Evolutionary conservation across 2,797 vertebrate species (phyloP), one percentile per base, ranked within the genome.

Genomic region (Chelidonichthys spinosus): DNA sequence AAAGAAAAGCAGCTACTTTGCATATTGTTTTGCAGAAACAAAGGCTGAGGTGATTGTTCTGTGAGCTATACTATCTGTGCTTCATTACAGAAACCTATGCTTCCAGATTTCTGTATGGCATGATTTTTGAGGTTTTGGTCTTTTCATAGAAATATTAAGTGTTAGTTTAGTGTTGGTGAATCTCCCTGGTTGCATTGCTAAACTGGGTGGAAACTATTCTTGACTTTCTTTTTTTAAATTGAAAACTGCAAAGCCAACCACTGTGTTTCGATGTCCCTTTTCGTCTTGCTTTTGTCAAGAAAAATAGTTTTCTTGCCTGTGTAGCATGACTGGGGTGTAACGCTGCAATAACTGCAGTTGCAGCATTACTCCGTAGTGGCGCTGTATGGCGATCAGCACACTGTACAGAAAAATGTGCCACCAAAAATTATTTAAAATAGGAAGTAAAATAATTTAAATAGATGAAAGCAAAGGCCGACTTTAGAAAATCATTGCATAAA

Each of bases 11-110:
- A 39, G 46, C 55, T 60, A 35, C 35, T 80, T 76, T 76, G 11
- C 72, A 76, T 72, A 56, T 81, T 81, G 54, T 84, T 79, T 66
- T 73, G 62, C 59, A 62, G n/a, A 69, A 71, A 69, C 25, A 53
- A 53, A 71, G 76, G n/a, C 52, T 43, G 49, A 68, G 50, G 13
- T 80, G 78, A 54, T 81, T 76, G 46, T 73, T 81, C 25, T 2
- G 4, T 39, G 40, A 46, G 63, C 43, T n/a, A 64, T 50, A 43
- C 2, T 40, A 18, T 11, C 13, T 56, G 40, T 13, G 7, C 35
- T 70, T 33, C 63, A 37, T 59, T 15, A 8, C 43, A 65, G 32
- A 65, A 44, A 72, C 8, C 8, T 39, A 55, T 62, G 54, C 71
- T 67, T 74, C 17, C n/a, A 54, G 4, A 17, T 40, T 25, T 47